Base-by-base conservation (phyloP, 2,113 vertebrate genomes). In the Glaucidium brasilianum region DNA sequence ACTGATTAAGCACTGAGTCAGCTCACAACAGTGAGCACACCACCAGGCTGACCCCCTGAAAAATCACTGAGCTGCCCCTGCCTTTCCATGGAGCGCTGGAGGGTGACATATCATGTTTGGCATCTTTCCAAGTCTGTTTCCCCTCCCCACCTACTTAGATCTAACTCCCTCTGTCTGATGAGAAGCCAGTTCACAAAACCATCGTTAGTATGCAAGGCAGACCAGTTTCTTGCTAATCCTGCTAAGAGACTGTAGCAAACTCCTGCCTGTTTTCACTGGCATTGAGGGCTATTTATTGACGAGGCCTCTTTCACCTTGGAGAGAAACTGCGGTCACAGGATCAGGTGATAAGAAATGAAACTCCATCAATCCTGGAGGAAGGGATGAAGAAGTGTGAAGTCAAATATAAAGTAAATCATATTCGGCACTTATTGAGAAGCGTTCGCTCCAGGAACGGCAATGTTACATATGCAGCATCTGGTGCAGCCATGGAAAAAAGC, bases 281-380 rank as follows among this genome's bases (percentile, higher is more conserved):
- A 68, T 8, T n/a, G 76, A 93, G 55, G 32, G 55, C 64, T 30
- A 77, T 56, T 97, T 92, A 93, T 43, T 72, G 78, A 84, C 12
- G 71, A 87, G 55, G 32, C 10, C 60, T 89, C 92, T 94, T 95
- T 92, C 88, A 95, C 60, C 91, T 88, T 94, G 80, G 71, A 78
- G 82, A 85, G 87, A 88, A 91, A 91, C 60, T 27, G 78, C 27
- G 26, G 83, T 86, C 81, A 94, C 78, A 55, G 86, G 85, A 94
- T 50, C 75, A 88, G 85, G 80, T 88, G 87, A 85, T 66, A 88
- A 95, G 85, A 96, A 97, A 87, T 82, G 77, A 92, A 75, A 92
- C 56, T 91, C 94, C 81, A 93, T 94, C 89, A 92, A 2, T 95
- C 78, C 89, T 95, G 79, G 66, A 85, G 83, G 85, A 97, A 97